Base-by-base conservation (phyloP, 2,113 vertebrate genomes). In the Leucoraja erinaceus region DNA sequence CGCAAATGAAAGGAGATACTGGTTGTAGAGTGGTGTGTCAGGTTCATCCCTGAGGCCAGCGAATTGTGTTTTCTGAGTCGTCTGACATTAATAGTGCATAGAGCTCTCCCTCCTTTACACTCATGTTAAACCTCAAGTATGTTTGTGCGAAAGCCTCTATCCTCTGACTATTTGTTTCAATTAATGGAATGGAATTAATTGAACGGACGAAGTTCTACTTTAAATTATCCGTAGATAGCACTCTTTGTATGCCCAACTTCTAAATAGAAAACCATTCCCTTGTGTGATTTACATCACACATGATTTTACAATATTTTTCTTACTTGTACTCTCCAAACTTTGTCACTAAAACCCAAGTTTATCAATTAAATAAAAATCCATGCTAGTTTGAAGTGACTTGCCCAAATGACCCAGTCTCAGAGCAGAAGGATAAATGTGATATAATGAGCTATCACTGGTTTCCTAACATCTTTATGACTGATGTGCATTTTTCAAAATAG, bases 1-100 rank as follows among this genome's bases (percentile, higher is more conserved):
- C 93, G 93, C 93, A 94, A 95, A 61, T 93, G 93, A 93, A 93
- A 94, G 93, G 92, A 94, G 94, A 95, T 94, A 93, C 94, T 90
- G 93, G 66, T 75, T 76, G 61, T 28, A 93, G 93, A 93, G 76
- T 93, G 79, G 76, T 94, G 84, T 93, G 94, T 90, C 93, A 76
- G 5, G 33, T 94, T 94, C 81, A 93, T 72, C 93, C 95, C 95
- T 92, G 81, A 93, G 94, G 93, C 94, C 93, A 94, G 81, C 61
- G 93, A 93, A 90, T 72, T 68, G 74, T 75, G 68, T 93, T 94
- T 94, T 93, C 66, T 4, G 16, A 92, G 90, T 93, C 94, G 81
- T 76, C 0, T 68, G 76, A 75, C 38, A 72, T 61, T 93, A 93
- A 90, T 63, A 68, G 90, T 91, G 75, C 93, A 93, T 75, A 81